A percentile compares a stretch with the other conserved stretches of the same genome.
Conservation (phyloP, 1,140 invertebrate genomes). For the Zaprionus inermis region DNA sequence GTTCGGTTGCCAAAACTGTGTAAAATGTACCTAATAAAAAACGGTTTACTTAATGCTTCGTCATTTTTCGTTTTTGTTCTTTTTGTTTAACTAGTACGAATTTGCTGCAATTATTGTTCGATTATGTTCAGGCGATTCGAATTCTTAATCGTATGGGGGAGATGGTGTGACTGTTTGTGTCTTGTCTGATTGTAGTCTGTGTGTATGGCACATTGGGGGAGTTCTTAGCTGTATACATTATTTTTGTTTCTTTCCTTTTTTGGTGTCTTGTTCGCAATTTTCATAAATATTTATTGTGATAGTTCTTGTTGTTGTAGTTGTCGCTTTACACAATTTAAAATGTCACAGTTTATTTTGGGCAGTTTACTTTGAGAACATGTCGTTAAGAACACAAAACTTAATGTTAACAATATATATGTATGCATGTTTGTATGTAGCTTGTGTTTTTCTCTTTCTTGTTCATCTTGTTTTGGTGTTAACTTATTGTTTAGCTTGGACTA, state of each 20-base stretch:
- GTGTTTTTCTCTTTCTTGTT: not conserved
- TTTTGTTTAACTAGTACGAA: slow-evolving; percentile 35
- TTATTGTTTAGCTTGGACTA: slow-evolving; percentile 49
- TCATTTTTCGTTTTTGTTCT: slow-evolving; percentile 9
- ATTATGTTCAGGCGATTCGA: slow-evolving; percentile 39
- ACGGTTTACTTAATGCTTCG: slow-evolving; percentile 33
- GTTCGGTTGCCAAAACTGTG: slow-evolving; percentile 24
- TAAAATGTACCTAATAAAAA: slow-evolving; percentile 33
- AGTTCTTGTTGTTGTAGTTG: slow-evolving; percentile 11
- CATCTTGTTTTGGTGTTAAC: slow-evolving; percentile 17
- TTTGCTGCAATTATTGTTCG: slow-evolving; percentile 61
- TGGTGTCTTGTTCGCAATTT: slow-evolving; percentile 51
- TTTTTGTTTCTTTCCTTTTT: not conserved
- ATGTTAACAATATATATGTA: slow-evolving; percentile 27
- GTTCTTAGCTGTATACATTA: slow-evolving; percentile 28
- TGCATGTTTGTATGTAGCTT: slow-evolving; percentile 2
- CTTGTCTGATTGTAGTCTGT: slow-evolving; percentile 43
- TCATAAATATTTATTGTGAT: slow-evolving; percentile 38
- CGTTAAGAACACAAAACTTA: slow-evolving; percentile 37
- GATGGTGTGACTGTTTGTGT: slow-evolving; percentile 2
- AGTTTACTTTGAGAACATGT: slow-evolving; percentile 35
- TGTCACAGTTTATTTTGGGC: slow-evolving; percentile 52
- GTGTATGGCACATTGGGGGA: slow-evolving; percentile 71
- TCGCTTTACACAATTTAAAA: slow-evolving; percentile 28
- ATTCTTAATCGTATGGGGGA: slow-evolving; percentile 36